Percentiles rank a stretch among this genome's conserved stretches.
Evolutionary conservation across 2,113 vertebrate species (phyloP).

Genomic region (Thamnophis sirtalis): DNA sequence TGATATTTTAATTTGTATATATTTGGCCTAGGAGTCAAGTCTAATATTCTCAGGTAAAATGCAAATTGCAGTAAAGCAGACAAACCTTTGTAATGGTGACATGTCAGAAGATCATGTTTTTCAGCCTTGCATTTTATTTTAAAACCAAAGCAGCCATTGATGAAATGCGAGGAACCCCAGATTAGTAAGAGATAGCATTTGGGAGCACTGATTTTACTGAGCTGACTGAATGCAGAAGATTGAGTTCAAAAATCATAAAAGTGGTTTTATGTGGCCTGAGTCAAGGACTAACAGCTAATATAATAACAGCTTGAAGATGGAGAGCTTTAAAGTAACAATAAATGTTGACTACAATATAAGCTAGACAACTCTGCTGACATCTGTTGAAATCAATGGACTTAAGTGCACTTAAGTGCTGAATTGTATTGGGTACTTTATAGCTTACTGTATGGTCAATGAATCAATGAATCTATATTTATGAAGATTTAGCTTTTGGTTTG

Average conservation of each 20-base stretch:
- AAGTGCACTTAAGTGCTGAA: not conserved
- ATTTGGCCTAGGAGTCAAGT: not conserved
- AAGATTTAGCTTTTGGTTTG: not conserved
- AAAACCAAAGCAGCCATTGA: not conserved
- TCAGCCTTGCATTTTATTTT: not conserved
- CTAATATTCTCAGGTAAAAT: not conserved
- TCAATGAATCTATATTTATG: not conserved
- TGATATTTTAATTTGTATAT: not conserved
- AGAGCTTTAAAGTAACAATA: not conserved
- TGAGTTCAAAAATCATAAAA: not conserved
- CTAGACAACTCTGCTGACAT: not conserved
- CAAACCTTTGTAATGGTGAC: not conserved
- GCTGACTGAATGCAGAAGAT: not conserved
- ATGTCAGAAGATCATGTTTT: not conserved
- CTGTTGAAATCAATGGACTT: conserved; percentile 4
- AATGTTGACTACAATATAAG: not conserved
- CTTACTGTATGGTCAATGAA: not conserved
- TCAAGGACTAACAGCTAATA: not conserved
- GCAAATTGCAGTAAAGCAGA: not conserved
- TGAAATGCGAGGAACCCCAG: not conserved
- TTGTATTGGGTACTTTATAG: not conserved
- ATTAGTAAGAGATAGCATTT: not conserved
- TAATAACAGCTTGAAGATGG: not conserved
- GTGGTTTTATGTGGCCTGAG: not conserved
- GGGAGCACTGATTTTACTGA: not conserved